phyloP scores from a whole-genome alignment of 2,113 vertebrate species.

The Phalacrocorax aristotelis region DNA sequence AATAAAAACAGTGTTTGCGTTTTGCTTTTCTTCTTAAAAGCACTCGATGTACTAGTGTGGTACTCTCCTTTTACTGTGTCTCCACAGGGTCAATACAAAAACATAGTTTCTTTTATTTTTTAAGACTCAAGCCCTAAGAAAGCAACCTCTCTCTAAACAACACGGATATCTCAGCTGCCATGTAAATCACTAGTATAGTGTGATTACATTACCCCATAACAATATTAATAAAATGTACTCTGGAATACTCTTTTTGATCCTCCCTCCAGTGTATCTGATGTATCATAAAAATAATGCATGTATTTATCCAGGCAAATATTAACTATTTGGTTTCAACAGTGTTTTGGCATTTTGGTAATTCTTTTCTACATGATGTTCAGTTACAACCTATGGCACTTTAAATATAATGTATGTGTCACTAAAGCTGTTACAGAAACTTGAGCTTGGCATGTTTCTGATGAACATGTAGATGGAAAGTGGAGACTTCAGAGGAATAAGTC shows the following conservation, averaged over 20 bases:
- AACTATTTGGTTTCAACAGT: background rate
- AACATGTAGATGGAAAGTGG: background rate
- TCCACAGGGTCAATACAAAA: background rate
- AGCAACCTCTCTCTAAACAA: background rate
- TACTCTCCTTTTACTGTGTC: background rate
- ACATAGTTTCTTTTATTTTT: background rate
- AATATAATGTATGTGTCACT: background rate
- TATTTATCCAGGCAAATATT: conserved; percentile 59
- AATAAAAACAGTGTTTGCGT: background rate
- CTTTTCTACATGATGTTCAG: conserved; percentile 13
- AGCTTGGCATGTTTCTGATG: background rate
- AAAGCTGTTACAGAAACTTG: conserved; percentile 16
- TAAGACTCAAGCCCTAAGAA: background rate
- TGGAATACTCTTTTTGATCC: background rate
- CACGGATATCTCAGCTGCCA: background rate
- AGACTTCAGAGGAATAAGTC: background rate
- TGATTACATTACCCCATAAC: background rate
- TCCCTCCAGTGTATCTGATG: background rate
- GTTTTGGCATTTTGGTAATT: background rate
- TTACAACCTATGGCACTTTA: conserved; percentile 3
- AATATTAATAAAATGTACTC: background rate
- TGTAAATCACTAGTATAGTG: background rate
- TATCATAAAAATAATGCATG: background rate
- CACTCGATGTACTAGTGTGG: background rate
- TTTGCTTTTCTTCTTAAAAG: conserved; percentile 21